Base-by-base conservation (phyloP, 1,140 invertebrate species). In the Riptortus pedestris region DNA sequence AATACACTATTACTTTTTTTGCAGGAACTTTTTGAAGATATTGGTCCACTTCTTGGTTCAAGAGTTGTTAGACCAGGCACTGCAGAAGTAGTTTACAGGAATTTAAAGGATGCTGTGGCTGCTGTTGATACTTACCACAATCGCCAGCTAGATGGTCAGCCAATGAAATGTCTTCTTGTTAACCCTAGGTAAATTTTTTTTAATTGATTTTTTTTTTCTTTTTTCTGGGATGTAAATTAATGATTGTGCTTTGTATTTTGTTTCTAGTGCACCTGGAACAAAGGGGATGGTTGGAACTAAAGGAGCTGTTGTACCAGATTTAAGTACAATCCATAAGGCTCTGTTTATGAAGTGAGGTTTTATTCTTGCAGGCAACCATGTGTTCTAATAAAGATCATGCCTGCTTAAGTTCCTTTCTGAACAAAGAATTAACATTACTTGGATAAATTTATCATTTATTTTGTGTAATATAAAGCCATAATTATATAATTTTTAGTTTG, bases 81-180 rank as follows among this genome's bases (percentile, higher is more conserved):
- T 12, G 92, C 91, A 0, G 91, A 95, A 78, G 90, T 95, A 12
- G 87, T 93, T 67, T 96, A 92, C 72, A 85, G 88, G 69, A 85
- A 83, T 38, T 75, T 87, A 60, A 85, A 89, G 67, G 89, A 94
- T 77, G 92, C 92, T 47, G 82, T 88, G 64, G 85, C 85, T 73
- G 92, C 93, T 27, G 88, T 93, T 7, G 88, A 93, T 69, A 85
- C 88, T 38, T 96, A 95, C 76, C 90, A 96, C 72, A 93, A 93
- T 73, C 77, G 92, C 58, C 90, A 93, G 71, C 78, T 93, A 22
- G 90, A 93, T 78, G 88, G 88, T 0, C 84, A 86, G 72, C 86
- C 87, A 2, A 90, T 90, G 87, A 87, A 87, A 70, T 88, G 86
- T 74, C 77, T 86, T 24, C 74, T 88, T 38, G 85, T 87, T n/a